A percentile compares a stretch with the other conserved stretches of the same genome.
phyloP scores from a whole-genome alignment of 92 coral and sea anemone species.

The Palythoa grandis region DNA sequence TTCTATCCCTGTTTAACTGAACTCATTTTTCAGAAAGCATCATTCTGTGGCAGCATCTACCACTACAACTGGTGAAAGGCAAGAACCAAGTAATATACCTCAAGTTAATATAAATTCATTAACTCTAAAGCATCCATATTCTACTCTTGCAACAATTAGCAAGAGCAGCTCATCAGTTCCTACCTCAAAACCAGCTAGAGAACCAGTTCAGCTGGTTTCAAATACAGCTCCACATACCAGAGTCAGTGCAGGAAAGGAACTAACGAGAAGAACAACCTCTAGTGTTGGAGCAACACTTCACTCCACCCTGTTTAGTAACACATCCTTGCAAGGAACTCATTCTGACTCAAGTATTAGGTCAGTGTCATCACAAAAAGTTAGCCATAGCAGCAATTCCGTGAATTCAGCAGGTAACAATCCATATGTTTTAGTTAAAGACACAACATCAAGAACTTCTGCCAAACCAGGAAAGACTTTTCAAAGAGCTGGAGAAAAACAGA shows the following conservation, averaged over 20 bases:
- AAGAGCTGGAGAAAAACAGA: neutral
- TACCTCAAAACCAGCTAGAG: neutral
- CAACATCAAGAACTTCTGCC: neutral
- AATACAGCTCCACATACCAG: neutral
- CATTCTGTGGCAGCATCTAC: neutral
- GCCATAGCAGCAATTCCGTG: neutral
- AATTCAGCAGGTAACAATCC: slow-evolving; percentile 44
- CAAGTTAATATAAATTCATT: neutral
- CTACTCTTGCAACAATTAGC: neutral
- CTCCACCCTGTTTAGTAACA: neutral
- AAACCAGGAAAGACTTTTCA: neutral
- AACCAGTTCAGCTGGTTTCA: neutral
- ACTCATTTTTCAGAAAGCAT: neutral
- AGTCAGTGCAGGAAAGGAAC: neutral
- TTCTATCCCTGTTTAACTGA: no score
- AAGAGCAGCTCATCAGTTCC: neutral
- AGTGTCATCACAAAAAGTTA: neutral
- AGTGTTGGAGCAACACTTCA: neutral
- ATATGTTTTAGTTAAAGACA: slow-evolving; percentile 27
- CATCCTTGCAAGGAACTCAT: neutral
- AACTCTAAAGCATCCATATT: neutral
- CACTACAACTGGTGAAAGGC: neutral
- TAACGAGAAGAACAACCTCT: neutral
- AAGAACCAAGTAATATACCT: neutral
- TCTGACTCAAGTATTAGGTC: neutral